Percentiles rank a stretch among this genome's conserved stretches.
Evolutionary conservation across 2,113 vertebrate genomes (phyloP).

Genomic region (Perccottus glenii): DNA sequence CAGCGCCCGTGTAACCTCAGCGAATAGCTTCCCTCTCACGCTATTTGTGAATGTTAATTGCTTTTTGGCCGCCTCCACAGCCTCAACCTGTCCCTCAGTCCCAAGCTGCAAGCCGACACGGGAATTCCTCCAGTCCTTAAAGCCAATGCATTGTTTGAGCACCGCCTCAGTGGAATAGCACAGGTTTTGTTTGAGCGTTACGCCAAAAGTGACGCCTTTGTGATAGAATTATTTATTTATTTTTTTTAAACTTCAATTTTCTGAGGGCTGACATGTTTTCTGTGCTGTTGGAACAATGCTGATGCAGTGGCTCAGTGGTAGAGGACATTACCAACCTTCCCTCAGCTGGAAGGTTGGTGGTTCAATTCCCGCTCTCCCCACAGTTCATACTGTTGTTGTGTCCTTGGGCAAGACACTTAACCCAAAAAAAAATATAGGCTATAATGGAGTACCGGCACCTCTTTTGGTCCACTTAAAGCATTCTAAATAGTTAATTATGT

Average conservation of each 20-base stretch:
- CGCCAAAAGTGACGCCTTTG: slow-evolving; percentile 3
- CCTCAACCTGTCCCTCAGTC: slow-evolving; percentile 51
- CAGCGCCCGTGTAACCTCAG: slow-evolving; percentile 62
- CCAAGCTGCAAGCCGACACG: slow-evolving; percentile 5
- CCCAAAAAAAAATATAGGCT: no score
- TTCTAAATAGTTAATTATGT: no score
- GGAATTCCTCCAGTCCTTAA: slow-evolving; percentile 37
- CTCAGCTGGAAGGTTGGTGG: no score
- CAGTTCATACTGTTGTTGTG: no score
- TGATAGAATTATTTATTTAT: no score
- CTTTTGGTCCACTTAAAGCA: no score
- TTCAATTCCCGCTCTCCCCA: no score
- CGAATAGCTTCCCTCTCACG: slow-evolving; percentile 59
- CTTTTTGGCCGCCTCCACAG: slow-evolving; percentile 47
- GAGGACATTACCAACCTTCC: no score
- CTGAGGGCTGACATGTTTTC: slow-evolving; percentile 17
- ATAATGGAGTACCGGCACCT: no score
- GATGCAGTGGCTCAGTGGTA: no score
- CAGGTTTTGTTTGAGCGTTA: slow-evolving; percentile 28
- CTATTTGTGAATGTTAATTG: slow-evolving; percentile 80
- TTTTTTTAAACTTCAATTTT: slow-evolving; percentile 46
- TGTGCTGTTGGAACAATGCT: slow-evolving; percentile 23
- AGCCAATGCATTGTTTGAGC: slow-evolving; percentile 20
- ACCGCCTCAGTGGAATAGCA: slow-evolving; percentile 15
- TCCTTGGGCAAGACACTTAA: no score